Percentiles rank a stretch among this genome's conserved stretches.
phyloP scores from a whole-genome alignment of 2,888 invertebrate species.

The Gymnocheta viridis region DNA sequence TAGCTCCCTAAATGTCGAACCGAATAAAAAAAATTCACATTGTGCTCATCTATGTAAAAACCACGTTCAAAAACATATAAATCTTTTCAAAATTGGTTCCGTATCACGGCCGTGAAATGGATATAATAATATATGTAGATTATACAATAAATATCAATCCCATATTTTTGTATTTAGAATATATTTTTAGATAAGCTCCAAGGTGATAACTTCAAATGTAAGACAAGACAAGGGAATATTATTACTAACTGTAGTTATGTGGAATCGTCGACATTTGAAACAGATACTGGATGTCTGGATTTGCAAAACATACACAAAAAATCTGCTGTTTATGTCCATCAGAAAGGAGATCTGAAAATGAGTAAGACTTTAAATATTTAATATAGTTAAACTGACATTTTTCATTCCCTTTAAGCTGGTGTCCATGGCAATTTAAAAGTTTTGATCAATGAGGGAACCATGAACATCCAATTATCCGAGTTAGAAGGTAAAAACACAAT shows the following conservation, averaged over 20 bases:
- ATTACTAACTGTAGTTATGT: conserved; percentile 79
- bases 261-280: conserved; percentile 78
- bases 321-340: conserved; percentile 75
- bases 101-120: too few species aligned
- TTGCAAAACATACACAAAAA: conserved; percentile 80
- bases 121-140: too few species aligned
- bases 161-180: conserved; percentile 71
- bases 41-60: too few species aligned
- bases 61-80: too few species aligned
- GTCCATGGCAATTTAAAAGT: conserved; percentile 80
- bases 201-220: conserved; percentile 77
- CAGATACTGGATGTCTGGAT: conserved; percentile 76
- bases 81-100: too few species aligned
- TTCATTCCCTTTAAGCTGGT: conserved; percentile 74
- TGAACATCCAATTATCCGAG: conserved; percentile 80
- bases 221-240: conserved; percentile 77
- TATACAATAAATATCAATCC: too few species aligned
- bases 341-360: conserved; percentile 79
- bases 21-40: too few species aligned
- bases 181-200: conserved; percentile 79
- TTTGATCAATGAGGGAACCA: conserved; percentile 76
- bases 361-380: conserved; percentile 73
- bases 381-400: not conserved
- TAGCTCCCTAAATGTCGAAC: too few species aligned
- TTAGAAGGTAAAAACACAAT: conserved; percentile 77